Evolutionary conservation across 2,797 vertebrate genomes (phyloP).

Genomic region (Acropternis orthonyx): DNA sequence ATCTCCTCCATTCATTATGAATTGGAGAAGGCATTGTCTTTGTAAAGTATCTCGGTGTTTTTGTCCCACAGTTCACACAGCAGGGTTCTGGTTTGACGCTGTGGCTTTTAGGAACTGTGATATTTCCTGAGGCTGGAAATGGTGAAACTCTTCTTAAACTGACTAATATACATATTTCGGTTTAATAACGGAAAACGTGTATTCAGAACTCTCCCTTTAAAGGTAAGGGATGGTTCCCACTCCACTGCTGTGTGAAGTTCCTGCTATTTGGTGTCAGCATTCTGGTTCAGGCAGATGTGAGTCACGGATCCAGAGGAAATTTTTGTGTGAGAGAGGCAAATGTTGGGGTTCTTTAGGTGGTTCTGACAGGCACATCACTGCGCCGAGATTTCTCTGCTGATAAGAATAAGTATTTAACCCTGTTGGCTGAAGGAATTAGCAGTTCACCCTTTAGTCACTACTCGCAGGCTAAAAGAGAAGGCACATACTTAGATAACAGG

Average conservation of each 20-base stretch:
- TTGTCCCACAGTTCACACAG: background rate
- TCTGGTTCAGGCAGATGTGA: background rate
- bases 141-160: background rate
- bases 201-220: background rate
- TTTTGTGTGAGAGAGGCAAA: background rate
- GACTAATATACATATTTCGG: background rate
- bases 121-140: background rate
- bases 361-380: background rate
- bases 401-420: background rate
- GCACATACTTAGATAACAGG: background rate
- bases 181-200: background rate
- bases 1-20: background rate
- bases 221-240: background rate
- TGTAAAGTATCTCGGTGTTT: background rate
- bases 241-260: background rate
- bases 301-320: background rate
- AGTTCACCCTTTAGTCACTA: background rate
- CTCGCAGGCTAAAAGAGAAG: background rate
- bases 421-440: background rate
- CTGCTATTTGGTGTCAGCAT: background rate
- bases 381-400: background rate
- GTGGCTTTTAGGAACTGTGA: background rate
- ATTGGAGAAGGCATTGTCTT: background rate
- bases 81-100: background rate
- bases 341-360: background rate